These are phyloP conservation scores for Pao palembangensis DNA, from an alignment of 2,113 vertebrate species.

Conservation along the genomic window DNA sequence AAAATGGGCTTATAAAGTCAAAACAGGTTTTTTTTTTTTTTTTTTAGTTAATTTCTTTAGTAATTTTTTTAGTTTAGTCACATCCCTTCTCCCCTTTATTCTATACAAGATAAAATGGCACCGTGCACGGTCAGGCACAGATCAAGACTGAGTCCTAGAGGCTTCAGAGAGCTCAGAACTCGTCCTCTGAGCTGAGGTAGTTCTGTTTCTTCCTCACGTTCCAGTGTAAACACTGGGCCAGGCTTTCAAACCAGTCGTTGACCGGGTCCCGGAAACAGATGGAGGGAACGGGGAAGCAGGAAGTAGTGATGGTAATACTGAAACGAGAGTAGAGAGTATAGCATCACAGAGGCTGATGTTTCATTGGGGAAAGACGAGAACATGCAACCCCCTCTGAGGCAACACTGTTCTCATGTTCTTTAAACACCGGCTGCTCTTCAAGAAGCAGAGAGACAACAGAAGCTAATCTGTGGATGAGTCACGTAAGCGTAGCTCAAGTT, in stretches of 20 bases:
- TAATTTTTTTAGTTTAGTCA: conserved; percentile 2
- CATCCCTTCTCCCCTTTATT: neutral
- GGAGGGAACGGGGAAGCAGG: conserved; percentile 80
- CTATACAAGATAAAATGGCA: conserved; percentile 1
- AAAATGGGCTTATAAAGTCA: too few relatives aligned
- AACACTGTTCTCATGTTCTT: neutral
- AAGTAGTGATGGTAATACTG: conserved; percentile 81
- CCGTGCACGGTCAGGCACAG: conserved; percentile 4
- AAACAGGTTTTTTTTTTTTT: too few relatives aligned
- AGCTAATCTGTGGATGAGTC: conserved; percentile 17
- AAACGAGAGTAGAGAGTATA: neutral
- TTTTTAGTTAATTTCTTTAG: too few relatives aligned
- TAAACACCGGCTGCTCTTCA: conserved; percentile 8
- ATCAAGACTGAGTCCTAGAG: conserved; percentile 1
- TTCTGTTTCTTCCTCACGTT: conserved; percentile 83
- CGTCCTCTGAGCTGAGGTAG: conserved; percentile 71
- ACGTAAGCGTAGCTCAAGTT: conserved; percentile 28
- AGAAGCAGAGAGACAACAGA: conserved; percentile 10
- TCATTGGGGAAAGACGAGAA: neutral
- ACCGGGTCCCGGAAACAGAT: conserved; percentile 81
- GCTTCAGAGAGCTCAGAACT: conserved; percentile 51
- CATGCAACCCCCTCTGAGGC: neutral
- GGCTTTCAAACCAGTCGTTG: conserved; percentile 82
- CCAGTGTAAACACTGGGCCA: conserved; percentile 81
- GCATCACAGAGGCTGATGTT: neutral